Percentiles rank a stretch among this genome's conserved stretches.
Evolutionary conservation across 2,888 invertebrate genomes (phyloP).

Genomic region (Ochropleura leucogaster): DNA sequence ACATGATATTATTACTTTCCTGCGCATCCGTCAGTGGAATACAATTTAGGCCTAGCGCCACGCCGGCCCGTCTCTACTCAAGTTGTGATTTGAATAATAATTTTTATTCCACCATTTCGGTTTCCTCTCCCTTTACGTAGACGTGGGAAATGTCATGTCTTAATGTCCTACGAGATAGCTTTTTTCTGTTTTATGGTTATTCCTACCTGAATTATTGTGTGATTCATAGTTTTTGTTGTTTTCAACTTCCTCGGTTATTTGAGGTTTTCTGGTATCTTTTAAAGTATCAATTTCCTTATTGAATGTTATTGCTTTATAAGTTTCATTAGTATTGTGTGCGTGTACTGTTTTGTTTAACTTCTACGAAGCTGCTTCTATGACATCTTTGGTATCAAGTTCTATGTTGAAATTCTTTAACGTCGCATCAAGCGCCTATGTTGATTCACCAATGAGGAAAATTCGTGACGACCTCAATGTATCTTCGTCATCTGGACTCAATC

Average conservation of each 20-base stretch:
- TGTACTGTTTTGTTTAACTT: constrained; percentile 32
- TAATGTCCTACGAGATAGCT: constrained; percentile 83
- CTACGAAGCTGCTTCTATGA: constrained; percentile 19
- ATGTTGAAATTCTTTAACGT: constrained; percentile 40
- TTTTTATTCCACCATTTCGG: constrained; percentile 87
- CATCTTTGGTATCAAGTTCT: constrained; percentile 25
- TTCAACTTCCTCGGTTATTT: constrained; percentile 57
- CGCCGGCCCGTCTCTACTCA: constrained; percentile 80
- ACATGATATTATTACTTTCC: constrained; percentile 82
- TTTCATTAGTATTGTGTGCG: constrained; percentile 33
- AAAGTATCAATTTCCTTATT: constrained; percentile 57
- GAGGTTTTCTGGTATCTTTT: constrained; percentile 40
- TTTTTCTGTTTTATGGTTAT: constrained; percentile 73
- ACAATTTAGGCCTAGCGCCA: constrained; percentile 88
- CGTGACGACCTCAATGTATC: constrained; percentile 58
- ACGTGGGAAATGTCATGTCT: constrained; percentile 88
- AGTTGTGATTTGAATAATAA: constrained; percentile 90
- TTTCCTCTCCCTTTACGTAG: constrained; percentile 86
- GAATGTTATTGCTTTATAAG: constrained; percentile 36
- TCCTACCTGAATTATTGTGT: constrained; percentile 63
- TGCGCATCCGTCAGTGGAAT: constrained; percentile 85
- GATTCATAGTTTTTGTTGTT: constrained; percentile 58
- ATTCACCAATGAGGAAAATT: constrained; percentile 61
- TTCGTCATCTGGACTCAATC: constrained; percentile 52
- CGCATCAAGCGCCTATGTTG: constrained; percentile 39